These are phyloP conservation scores for Strigamia crassipes DNA, from an alignment of 2,888 invertebrate species.

Conservation along the genomic window DNA sequence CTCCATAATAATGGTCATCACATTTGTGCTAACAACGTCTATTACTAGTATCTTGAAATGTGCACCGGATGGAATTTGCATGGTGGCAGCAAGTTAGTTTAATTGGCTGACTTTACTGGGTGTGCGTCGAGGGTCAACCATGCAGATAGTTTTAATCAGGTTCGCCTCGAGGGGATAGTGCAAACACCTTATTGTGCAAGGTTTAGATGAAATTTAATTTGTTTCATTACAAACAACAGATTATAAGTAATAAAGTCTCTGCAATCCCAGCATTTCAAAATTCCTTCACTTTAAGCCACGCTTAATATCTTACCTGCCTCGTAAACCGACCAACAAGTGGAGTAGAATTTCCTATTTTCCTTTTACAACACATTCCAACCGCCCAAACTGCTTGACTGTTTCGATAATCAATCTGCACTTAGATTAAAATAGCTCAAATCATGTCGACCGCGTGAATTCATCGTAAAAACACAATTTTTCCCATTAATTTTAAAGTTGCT, in stretches of 20 bases:
- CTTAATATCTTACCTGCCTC: not conserved
- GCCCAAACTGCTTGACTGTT: not conserved
- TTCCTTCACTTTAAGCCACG: not conserved
- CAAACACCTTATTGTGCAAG: not conserved
- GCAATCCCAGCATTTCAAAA: not conserved
- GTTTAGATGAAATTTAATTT: constrained; percentile 15
- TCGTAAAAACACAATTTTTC: not conserved
- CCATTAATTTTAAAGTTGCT: not conserved
- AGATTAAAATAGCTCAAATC: not conserved
- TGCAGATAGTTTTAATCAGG: constrained; percentile 16
- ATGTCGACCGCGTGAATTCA: not conserved
- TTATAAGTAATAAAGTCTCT: not conserved
- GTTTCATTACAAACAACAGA: not conserved
- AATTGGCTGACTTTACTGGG: not conserved
- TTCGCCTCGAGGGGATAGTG: not conserved
- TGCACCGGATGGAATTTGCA: too few relatives aligned
- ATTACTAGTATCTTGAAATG: too few relatives aligned
- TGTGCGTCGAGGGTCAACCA: not conserved
- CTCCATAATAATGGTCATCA: too few relatives aligned
- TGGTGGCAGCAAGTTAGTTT: not conserved
- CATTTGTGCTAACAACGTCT: too few relatives aligned
- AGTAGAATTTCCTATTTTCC: not conserved
- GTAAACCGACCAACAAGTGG: not conserved
- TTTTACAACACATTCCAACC: not conserved
- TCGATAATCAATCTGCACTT: not conserved